Evolutionary conservation across 37 sponge, comb jelly and placozoan species (phyloP).

Genomic region (Cliona cf. orientalis): DNA sequence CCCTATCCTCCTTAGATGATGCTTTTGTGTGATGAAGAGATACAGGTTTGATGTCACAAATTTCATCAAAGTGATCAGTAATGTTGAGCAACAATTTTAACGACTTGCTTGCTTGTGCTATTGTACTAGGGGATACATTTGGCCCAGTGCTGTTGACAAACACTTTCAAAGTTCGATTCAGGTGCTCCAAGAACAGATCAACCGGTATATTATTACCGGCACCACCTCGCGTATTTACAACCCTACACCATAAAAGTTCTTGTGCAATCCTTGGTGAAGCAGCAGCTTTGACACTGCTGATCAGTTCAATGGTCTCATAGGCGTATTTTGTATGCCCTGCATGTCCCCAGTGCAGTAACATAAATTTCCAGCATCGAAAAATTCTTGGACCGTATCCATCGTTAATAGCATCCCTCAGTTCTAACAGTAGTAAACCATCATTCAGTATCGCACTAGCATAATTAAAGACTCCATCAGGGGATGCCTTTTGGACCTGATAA

Average conservation of each 20-base stretch:
- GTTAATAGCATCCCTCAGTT: slow-evolving; percentile 48
- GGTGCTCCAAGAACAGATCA: slow-evolving; percentile 50
- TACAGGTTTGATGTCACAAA: slow-evolving; percentile 1
- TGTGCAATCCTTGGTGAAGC: slow-evolving; percentile 40
- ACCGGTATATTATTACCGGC: slow-evolving; percentile 46
- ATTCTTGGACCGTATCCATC: slow-evolving; percentile 55
- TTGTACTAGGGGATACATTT: slow-evolving; percentile 32
- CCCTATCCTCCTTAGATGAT: no score
- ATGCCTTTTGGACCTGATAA: neutral
- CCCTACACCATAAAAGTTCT: slow-evolving; percentile 40
- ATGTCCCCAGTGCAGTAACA: slow-evolving; percentile 35
- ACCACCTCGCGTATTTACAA: slow-evolving; percentile 32
- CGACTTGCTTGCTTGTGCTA: slow-evolving; percentile 35
- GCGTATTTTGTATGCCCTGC: slow-evolving; percentile 40
- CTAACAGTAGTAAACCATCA: slow-evolving; percentile 52
- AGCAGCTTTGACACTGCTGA: slow-evolving; percentile 19
- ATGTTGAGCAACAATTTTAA: slow-evolving; percentile 17
- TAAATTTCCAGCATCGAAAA: slow-evolving; percentile 60
- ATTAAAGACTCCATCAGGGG: slow-evolving; percentile 35
- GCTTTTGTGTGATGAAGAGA: slow-evolving; percentile 10
- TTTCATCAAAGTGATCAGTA: slow-evolving; percentile 24
- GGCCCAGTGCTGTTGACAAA: slow-evolving; percentile 40
- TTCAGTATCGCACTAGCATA: slow-evolving; percentile 34
- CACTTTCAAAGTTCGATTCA: slow-evolving; percentile 42
- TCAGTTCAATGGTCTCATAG: slow-evolving; percentile 28